Conservation (phyloP, 2,888 invertebrate species). For the Andrena haemorrhoa region DNA sequence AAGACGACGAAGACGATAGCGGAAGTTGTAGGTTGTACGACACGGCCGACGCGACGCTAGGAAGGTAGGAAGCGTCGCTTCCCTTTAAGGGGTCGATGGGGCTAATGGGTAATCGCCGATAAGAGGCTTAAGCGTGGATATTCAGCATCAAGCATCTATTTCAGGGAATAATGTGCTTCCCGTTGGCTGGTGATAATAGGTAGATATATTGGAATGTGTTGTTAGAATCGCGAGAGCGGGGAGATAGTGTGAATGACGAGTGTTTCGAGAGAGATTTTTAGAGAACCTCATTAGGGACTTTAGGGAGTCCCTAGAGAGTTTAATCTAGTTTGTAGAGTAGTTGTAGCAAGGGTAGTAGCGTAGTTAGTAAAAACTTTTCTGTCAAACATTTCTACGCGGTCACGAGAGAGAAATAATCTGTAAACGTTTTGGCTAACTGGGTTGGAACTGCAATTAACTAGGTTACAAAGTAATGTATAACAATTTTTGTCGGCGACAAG, state of each 20-base stretch:
- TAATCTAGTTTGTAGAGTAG: too few species aligned
- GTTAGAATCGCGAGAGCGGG: too few species aligned
- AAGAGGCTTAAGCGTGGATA: slow-evolving; percentile 59
- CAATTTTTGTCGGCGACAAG: not conserved
- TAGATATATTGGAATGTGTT: too few species aligned
- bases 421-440: too few species aligned
- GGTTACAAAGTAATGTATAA: not conserved
- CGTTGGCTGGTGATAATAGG: slow-evolving; percentile 41
- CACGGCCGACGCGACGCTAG: not conserved
- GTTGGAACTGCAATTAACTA: too few species aligned
- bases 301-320: too few species aligned
- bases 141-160: slow-evolving; percentile 51
- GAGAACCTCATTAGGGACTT: not conserved
- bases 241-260: not conserved
- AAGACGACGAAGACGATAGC: not conserved
- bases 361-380: too few species aligned
- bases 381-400: too few species aligned
- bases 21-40: too few species aligned
- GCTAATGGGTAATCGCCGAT: slow-evolving; percentile 60
- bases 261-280: not conserved
- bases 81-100: slow-evolving; percentile 22
- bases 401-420: too few species aligned
- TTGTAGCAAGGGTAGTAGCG: too few species aligned
- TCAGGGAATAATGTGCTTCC: slow-evolving; percentile 48
- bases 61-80: not conserved